These are phyloP conservation scores for Nephrotoma flavescens DNA, from an alignment of 2,888 invertebrate species.

Conservation along the genomic window DNA sequence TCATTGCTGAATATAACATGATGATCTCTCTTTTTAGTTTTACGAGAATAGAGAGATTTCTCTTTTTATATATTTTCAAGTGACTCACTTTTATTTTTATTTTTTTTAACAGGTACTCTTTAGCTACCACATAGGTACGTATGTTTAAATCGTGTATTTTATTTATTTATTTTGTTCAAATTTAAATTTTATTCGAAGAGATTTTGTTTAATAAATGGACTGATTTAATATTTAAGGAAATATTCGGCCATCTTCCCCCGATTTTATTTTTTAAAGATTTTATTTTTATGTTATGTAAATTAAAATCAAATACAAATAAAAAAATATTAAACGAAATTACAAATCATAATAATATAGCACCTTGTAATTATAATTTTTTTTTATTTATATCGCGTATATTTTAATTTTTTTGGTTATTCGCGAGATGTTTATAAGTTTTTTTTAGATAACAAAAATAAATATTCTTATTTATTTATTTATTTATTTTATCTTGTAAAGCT, in stretches of 20 bases:
- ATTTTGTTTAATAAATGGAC: neutral
- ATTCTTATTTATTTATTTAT: neutral
- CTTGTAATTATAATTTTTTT: neutral
- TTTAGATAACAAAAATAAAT: slow-evolving; percentile 1
- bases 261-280: neutral
- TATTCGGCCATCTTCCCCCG: neutral
- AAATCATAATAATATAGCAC: neutral
- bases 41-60: neutral
- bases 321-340: neutral
- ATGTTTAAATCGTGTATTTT: slow-evolving; percentile 18
- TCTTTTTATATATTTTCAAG: slow-evolving; percentile 1
- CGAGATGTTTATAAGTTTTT: neutral
- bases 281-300: neutral
- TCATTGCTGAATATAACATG: neutral
- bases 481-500: slow-evolving; percentile 1
- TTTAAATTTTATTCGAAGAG: neutral
- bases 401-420: neutral
- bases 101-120: slow-evolving; percentile 33
- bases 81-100: slow-evolving; percentile 5
- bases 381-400: neutral
- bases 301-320: neutral
- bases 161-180: neutral
- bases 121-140: slow-evolving; percentile 36
- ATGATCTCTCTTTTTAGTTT: slow-evolving; percentile 8
- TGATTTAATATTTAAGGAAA: neutral